phyloP scores from a whole-genome alignment of 2,888 invertebrate genomes.

The Noctua fimbriata region DNA sequence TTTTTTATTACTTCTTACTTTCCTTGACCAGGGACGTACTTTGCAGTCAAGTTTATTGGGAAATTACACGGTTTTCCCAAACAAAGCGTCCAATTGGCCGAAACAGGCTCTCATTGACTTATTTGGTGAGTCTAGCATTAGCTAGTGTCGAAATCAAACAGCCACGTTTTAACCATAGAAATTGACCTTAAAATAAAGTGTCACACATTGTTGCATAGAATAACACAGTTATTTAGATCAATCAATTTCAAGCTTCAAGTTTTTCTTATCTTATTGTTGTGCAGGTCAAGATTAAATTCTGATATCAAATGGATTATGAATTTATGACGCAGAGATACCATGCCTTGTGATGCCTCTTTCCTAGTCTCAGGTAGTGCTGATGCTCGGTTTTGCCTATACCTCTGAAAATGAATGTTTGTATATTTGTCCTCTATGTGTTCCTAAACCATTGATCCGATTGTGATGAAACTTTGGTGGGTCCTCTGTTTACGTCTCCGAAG shows the following conservation, averaged over 20 bases:
- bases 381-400: neutral
- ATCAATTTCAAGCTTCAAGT: conserved; percentile 20
- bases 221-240: conserved; percentile 10
- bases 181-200: conserved; percentile 1
- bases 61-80: neutral
- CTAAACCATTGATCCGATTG: neutral
- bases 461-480: neutral
- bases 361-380: neutral
- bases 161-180: neutral
- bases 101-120: neutral
- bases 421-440: neutral
- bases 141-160: neutral
- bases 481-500: neutral
- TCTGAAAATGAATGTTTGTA: neutral
- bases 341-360: neutral
- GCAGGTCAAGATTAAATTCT: conserved; percentile 31
- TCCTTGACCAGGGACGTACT: conserved; percentile 60
- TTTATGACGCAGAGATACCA: neutral
- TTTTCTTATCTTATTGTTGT: conserved; percentile 38
- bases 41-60: neutral
- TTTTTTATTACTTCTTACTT: conserved; percentile 41
- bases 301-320: conserved; percentile 19
- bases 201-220: neutral
- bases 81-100: neutral
- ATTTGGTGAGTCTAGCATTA: neutral